Evolutionary conservation across 1,140 invertebrate species (phyloP), one percentile per base, ranked within the genome.

Genomic region (Lasaia peninsularis): DNA sequence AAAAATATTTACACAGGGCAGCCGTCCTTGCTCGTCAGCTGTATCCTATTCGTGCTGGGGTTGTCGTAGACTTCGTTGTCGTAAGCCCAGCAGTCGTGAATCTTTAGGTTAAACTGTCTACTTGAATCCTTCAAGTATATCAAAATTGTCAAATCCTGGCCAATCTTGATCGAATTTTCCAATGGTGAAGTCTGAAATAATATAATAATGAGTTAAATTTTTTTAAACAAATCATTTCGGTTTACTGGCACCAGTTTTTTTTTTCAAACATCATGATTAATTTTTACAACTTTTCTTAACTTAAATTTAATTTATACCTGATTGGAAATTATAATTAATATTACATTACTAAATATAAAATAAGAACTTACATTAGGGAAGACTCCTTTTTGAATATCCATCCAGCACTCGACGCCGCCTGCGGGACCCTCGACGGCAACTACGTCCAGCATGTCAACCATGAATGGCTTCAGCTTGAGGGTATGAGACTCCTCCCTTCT

Each of bases 41-140:
- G 92, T 11, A 94, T 85, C 62, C 90, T 92, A 40, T 90, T 91
- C 0, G 93, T 92, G 8, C 90, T 88, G 10, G 90, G 78, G 57
- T 86, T 89, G 21, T 93, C 90, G 69, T 93, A 94, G 37, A 92
- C 88, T 52, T 93, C 92, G 54, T 82, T 89, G 67, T 94, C 93
- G 61, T 93, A 94, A 1, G 94, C 94, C 91, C 92, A 94, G 69
- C 94, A 95, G 71, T 94, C 93, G 56, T 93, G 90, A 10, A 95
- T 93, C 60, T 91, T 90, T 2, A 95, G 81, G 69, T 94, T 94
- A 71, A 93, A 94, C 24, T 91, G 83, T 35, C 91, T 91, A 40
- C 91, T 89, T 1, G 89, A 79, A 75, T 94, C 93, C 69, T 93
- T 93, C 9, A 94, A 82, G 73, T 93, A 94, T 10, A 95, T 92